phyloP scores from a whole-genome alignment of 2,888 invertebrate genomes.

The Metopia argyrocephala region DNA sequence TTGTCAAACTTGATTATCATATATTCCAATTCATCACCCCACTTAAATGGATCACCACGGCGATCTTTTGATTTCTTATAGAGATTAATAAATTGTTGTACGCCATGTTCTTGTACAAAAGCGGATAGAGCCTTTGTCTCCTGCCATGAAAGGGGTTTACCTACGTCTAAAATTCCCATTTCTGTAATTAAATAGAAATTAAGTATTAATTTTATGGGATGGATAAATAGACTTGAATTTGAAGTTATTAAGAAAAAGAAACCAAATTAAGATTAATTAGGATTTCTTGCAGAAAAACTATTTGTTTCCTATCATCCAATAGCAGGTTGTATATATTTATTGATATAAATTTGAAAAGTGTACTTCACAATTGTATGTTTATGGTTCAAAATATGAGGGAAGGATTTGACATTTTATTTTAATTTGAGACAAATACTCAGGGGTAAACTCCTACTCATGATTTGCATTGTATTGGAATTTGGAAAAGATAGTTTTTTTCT shows the following conservation, averaged over 20 bases:
- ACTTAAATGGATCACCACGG: conserved; percentile 95
- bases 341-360: too few relatives aligned
- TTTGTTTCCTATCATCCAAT: too few relatives aligned
- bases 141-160: conserved; percentile 96
- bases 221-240: not conserved
- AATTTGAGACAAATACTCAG: too few relatives aligned
- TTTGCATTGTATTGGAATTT: too few relatives aligned
- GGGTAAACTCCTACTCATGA: too few relatives aligned
- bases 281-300: too few relatives aligned
- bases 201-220: not conserved
- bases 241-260: not conserved
- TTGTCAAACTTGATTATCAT: conserved; percentile 97
- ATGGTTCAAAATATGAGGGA: too few relatives aligned
- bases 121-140: conserved; percentile 94
- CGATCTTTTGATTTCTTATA: conserved; percentile 93
- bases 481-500: too few relatives aligned
- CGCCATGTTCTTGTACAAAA: conserved; percentile 96
- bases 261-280: too few relatives aligned
- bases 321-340: too few relatives aligned
- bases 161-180: conserved; percentile 97
- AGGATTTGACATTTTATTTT: too few relatives aligned
- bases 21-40: conserved; percentile 99
- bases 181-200: conserved; percentile 32
- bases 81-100: conserved; percentile 96
- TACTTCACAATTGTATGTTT: too few relatives aligned